These are phyloP conservation scores for Apamea epomidion DNA, from an alignment of 2,888 invertebrate species.

Conservation along the genomic window DNA sequence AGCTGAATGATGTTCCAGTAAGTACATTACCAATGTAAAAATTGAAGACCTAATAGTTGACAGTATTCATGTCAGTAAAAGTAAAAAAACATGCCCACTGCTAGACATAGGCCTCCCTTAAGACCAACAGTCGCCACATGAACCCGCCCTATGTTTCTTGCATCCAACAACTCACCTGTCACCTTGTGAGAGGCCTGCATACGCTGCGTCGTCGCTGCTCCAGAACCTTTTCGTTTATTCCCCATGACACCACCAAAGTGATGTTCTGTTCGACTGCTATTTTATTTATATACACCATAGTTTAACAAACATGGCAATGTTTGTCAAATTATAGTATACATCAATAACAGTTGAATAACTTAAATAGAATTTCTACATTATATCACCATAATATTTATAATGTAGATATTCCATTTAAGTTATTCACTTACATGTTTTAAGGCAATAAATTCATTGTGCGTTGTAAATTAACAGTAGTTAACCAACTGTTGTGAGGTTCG, in stretches of 20 bases:
- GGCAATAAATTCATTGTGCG: neutral
- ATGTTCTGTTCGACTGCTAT: neutral
- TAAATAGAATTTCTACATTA: too few species aligned
- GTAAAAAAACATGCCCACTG: neutral
- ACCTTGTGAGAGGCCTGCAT: neutral
- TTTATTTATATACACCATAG: neutral
- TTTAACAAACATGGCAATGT: neutral
- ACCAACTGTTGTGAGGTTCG: neutral
- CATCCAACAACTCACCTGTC: neutral
- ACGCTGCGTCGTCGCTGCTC: neutral
- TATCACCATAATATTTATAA: too few species aligned
- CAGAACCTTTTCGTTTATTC: neutral
- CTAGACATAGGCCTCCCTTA: neutral
- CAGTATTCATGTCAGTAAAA: too few species aligned
- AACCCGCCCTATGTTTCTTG: neutral
- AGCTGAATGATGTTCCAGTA: constrained; percentile 1
- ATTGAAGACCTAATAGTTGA: neutral
- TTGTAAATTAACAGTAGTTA: neutral
- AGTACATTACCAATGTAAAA: neutral
- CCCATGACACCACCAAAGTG: neutral
- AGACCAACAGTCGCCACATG: too few species aligned
- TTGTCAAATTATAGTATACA: too few species aligned
- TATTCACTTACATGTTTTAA: neutral
- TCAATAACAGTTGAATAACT: too few species aligned
- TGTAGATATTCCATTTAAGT: too few species aligned